Evolutionary conservation across 2,888 invertebrate genomes (phyloP).

Genomic region (Altica lythri): DNA sequence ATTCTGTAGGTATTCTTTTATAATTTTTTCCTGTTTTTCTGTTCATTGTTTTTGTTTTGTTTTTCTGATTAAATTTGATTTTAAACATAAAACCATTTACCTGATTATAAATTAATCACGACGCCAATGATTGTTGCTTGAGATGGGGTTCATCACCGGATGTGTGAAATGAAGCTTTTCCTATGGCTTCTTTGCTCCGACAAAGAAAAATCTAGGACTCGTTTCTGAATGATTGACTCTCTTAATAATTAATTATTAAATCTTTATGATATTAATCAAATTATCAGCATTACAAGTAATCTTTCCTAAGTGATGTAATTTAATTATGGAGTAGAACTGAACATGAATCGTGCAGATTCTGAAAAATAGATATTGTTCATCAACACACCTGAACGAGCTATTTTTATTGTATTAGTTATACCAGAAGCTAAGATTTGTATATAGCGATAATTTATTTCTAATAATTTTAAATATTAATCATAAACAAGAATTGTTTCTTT

Average conservation of each 20-base stretch:
- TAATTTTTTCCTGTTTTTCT: no score
- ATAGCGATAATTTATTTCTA: no score
- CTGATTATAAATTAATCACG: not conserved
- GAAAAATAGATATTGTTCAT: conserved; percentile 9
- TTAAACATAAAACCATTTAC: not conserved
- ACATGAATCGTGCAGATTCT: conserved; percentile 8
- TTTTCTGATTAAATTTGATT: not conserved
- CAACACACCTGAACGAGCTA: no score
- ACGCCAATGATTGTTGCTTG: conserved; percentile 8
- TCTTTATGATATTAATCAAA: conserved; percentile 18
- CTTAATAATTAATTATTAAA: conserved; percentile 14
- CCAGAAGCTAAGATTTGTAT: no score
- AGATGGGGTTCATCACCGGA: conserved; percentile 19
- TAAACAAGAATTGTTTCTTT: no score
- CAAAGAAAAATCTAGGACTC: conserved; percentile 19
- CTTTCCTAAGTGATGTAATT: conserved; percentile 17
- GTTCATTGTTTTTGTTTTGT: no score
- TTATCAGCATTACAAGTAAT: conserved; percentile 10
- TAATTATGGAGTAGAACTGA: conserved; percentile 10
- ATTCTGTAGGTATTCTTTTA: no score
- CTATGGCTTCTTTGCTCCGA: conserved; percentile 17
- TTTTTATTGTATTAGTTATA: no score
- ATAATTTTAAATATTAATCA: no score
- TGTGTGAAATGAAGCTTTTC: conserved; percentile 28
- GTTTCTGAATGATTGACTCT: conserved; percentile 17